Conservation (phyloP, 2,888 invertebrate species). For the Rugalucina vietnamica region DNA sequence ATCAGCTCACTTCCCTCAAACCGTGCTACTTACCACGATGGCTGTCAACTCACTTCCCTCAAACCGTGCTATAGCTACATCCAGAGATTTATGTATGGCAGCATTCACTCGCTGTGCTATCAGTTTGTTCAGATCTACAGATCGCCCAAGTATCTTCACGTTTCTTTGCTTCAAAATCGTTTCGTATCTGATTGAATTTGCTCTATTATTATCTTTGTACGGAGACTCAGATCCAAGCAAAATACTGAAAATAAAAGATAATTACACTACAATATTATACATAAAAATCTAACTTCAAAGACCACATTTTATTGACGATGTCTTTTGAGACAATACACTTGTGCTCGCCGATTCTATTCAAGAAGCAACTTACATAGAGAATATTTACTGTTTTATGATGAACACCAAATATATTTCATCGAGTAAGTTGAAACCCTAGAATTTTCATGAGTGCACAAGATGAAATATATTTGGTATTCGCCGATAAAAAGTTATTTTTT, state of each 20-base stretch:
- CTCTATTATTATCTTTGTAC: constrained; percentile 89
- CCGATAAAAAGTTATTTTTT: too few relatives aligned
- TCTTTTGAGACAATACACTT: too few relatives aligned
- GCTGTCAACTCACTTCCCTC: constrained; percentile 98
- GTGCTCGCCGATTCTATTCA: too few relatives aligned
- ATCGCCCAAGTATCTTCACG: constrained; percentile 94
- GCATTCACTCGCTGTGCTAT: constrained; percentile 98
- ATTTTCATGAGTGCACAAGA: too few relatives aligned
- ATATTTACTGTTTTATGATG: too few relatives aligned
- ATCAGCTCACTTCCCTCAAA: too few relatives aligned
- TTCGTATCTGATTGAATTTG: constrained; percentile 95
- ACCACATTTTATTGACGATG: too few relatives aligned
- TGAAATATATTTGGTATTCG: too few relatives aligned
- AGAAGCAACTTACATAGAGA: too few relatives aligned
- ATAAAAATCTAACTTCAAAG: neutral
- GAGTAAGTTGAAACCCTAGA: too few relatives aligned
- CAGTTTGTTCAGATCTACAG: constrained; percentile 97
- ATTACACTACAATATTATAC: neutral
- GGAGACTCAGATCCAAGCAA: constrained; percentile 97
- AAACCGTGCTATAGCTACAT: constrained; percentile 97
- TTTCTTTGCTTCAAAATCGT: constrained; percentile 97
- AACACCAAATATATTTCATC: too few relatives aligned
- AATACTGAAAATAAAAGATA: constrained; percentile 92
- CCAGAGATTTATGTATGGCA: constrained; percentile 97
- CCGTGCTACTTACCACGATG: constrained; percentile 94